Conservation (phyloP, 2,113 vertebrate genomes). For the Neogobius melanostomus region DNA sequence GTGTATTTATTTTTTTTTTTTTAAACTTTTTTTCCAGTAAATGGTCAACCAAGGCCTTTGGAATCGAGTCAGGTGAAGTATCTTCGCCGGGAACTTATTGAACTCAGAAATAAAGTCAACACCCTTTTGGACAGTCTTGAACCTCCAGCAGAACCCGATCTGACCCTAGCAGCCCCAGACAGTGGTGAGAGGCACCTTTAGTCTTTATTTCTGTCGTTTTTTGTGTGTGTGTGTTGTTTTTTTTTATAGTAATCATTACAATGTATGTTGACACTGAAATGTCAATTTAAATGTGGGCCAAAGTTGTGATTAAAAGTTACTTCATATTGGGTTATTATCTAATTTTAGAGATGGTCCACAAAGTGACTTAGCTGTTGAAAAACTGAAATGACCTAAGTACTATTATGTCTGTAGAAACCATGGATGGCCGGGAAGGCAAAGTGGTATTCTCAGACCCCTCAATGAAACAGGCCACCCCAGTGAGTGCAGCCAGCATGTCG, state of each 20-base stretch:
- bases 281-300: no score
- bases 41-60: constrained; percentile 94
- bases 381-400: neutral
- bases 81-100: constrained; percentile 93
- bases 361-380: neutral
- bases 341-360: neutral
- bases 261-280: no score
- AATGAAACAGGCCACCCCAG: constrained; percentile 87
- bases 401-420: constrained; percentile 39
- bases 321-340: neutral
- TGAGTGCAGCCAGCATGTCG: constrained; percentile 97
- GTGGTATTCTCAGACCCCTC: constrained; percentile 81
- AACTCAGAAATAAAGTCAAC: constrained; percentile 98
- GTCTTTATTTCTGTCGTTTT: no score
- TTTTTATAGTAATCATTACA: no score
- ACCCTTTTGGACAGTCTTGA: constrained; percentile 93
- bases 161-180: constrained; percentile 81
- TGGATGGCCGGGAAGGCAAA: constrained; percentile 87
- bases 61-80: constrained; percentile 98
- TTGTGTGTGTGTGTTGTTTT: no score
- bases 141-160: constrained; percentile 87
- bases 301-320: neutral
- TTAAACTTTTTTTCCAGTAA: constrained; percentile 80
- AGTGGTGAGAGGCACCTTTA: constrained; percentile 75
- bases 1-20: no score